Base-by-base conservation (phyloP, 2,113 vertebrate genomes). In the Crotophaga sulcirostris region DNA sequence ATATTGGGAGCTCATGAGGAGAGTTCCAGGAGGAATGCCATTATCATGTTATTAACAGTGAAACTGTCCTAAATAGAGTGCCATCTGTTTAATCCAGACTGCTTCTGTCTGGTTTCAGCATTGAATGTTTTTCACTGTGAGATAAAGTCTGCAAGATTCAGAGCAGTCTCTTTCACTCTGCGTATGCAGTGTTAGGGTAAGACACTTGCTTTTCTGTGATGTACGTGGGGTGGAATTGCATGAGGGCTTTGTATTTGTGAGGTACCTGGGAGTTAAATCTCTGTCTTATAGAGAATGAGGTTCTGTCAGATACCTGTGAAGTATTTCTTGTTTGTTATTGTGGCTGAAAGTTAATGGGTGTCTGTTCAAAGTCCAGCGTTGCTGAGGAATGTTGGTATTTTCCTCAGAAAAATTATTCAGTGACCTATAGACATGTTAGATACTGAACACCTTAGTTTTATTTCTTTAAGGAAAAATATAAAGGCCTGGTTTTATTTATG, bases 1-100 rank as follows among this genome's bases (percentile, higher is more conserved):
- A 1, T 92, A 11, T 19, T 84, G 64, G 76, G 44, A 92, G 16
- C 0, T 0, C 63, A 16, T 59, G 76, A 87, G 68, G 84, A 77
- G 72, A 63, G 31, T 85, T 95, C 47, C 51, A 80, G 69, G 16
- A 94, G 84, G 69, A 91, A 74, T 84, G 86, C n/a, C n/a, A 69
- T 92, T 95, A 92, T 89, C 34, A 36, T 94, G 58, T 89, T 95
- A 84, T 87, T 95, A 93, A 56, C 72, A 88, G 75, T 55, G 64
- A 94, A 96, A 95, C n/a, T 68, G 54, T 93, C 94, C 86, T 85
- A 91, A 93, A 66, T 81, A 83, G 73, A 59, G 47, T 80, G 64
- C 92, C 96, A 94, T 96, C 77, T 90, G 94, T 92, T 96, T 97
- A 84, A 92, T 93, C 56, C 83, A 93, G 88, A 64, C 80, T 87